Evolutionary conservation across 2,797 vertebrate genomes (phyloP), one percentile per base, ranked within the genome.

Genomic region (Gila robusta): DNA sequence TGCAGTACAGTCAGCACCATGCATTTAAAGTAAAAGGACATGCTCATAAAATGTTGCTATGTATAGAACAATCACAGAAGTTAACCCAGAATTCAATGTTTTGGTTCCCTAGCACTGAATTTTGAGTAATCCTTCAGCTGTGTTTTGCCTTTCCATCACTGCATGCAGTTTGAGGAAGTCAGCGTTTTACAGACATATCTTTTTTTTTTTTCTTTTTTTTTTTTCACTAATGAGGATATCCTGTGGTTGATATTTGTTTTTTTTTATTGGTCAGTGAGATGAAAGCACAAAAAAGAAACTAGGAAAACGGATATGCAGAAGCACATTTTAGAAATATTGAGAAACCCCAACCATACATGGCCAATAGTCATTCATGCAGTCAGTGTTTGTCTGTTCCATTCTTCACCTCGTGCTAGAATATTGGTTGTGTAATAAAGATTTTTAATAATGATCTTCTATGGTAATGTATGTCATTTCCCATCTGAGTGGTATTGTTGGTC

Each of bases 91-190:
- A 49, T 52, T 66, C 28, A 52, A 11, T 67, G 39, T 49, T 83
- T 66, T 66, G 21, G 26, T 44, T 74, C 41, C 54, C 35, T 39
- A 71, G 73, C 14, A 19, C 7, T 71, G 11, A 28, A n/a, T n/a
- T 41, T 69, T 52, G 17, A 62, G 66, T 11, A 14, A 35, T 64
- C 56, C 28, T 70, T 28, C 6, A 44, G 28, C 59, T 73, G 41
- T 54, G 72, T 69, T 47, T 49, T 28, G 41, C 62, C 17, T 49
- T 81, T 79, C 21, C 26, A 72, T 56, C 47, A 5, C 56, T 86
- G 35, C 44, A 54, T 86, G 82, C 59, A 76, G 85, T 64, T 73
- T 81, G 89, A 93, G 93, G 92, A 94, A 94, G 85, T 92, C 84
- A 87, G 81, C 71, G 37, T 69, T 77, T 52, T 82, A 62, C 78